phyloP scores from a whole-genome alignment of 2,797 vertebrate species.

The Diglossa cyanea region DNA sequence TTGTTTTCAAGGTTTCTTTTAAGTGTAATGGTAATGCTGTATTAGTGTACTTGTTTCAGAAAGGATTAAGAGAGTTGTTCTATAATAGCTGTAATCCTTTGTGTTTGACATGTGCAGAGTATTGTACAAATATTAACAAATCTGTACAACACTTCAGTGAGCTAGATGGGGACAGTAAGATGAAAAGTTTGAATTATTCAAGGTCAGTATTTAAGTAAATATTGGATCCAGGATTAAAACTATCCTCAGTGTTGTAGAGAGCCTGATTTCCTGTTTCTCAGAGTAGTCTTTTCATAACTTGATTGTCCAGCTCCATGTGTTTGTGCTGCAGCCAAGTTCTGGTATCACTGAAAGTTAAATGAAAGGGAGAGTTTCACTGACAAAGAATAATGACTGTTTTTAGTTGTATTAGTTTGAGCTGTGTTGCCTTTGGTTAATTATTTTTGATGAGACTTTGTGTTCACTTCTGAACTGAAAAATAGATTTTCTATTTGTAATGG shows the following conservation, averaged over 20 bases:
- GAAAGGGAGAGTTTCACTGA: not conserved
- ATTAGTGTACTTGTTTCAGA: not conserved
- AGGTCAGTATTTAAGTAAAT: slow-evolving; percentile 14
- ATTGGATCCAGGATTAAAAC: slow-evolving; percentile 8
- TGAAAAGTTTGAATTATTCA: slow-evolving; percentile 27
- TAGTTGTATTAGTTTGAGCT: not conserved
- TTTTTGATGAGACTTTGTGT: not conserved
- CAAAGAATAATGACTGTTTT: not conserved
- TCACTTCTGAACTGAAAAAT: not conserved
- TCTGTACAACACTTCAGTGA: not conserved
- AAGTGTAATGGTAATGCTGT: not conserved
- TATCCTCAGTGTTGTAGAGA: not conserved
- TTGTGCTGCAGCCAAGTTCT: not conserved
- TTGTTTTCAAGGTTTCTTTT: not conserved
- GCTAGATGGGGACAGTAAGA: not conserved
- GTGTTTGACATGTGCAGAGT: not conserved
- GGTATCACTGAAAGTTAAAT: not conserved
- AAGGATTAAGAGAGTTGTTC: slow-evolving; percentile 35
- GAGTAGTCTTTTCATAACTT: not conserved
- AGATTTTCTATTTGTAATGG: not conserved
- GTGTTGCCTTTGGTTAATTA: not conserved
- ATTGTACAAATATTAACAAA: slow-evolving; percentile 46
- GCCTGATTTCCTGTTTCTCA: not conserved
- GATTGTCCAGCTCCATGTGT: not conserved
- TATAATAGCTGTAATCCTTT: slow-evolving; percentile 12